A percentile compares a stretch with the other conserved stretches of the same genome.
Evolutionary conservation across 64 coral and sea anemone species (phyloP).

Genomic region (Stichodactyla mertensii): DNA sequence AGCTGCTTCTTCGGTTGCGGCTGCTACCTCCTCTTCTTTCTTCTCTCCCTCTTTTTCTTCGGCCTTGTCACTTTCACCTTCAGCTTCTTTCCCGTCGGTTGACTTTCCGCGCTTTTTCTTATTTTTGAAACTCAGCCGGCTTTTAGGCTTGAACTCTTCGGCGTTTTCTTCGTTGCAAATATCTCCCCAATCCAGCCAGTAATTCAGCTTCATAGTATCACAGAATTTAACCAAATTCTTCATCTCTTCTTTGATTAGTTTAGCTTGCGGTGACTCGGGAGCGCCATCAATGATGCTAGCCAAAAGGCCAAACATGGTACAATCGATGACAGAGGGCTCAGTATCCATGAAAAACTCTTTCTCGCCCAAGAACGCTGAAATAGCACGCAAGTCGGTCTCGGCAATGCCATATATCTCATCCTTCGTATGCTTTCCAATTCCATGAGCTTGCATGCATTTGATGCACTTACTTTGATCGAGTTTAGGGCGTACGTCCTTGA

Average conservation of each 20-base stretch:
- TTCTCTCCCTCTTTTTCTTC: slow-evolving; percentile 45
- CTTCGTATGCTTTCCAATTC: slow-evolving; percentile 85
- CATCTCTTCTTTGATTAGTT: slow-evolving; percentile 76
- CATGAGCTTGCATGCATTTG: slow-evolving; percentile 94
- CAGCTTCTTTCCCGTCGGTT: slow-evolving; percentile 41
- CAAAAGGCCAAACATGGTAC: slow-evolving; percentile 92
- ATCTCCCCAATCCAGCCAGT: slow-evolving; percentile 86
- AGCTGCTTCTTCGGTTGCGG: slow-evolving; percentile 29
- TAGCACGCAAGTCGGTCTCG: slow-evolving; percentile 71
- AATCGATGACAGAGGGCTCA: slow-evolving; percentile 82
- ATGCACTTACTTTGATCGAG: slow-evolving; percentile 96
- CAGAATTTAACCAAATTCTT: slow-evolving; percentile 78
- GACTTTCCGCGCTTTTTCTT: slow-evolving; percentile 68
- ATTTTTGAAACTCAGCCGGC: slow-evolving; percentile 76
- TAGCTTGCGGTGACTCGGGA: slow-evolving; percentile 69
- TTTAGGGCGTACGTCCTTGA: slow-evolving; percentile 81
- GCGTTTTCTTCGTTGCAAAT: slow-evolving; percentile 83
- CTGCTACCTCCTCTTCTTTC: slow-evolving; percentile 48
- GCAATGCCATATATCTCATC: slow-evolving; percentile 93
- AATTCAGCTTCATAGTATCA: slow-evolving; percentile 88
- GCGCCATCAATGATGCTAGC: slow-evolving; percentile 78
- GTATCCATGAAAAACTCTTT: slow-evolving; percentile 94
- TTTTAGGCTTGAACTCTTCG: slow-evolving; percentile 78
- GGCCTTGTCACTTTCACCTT: slow-evolving; percentile 41
- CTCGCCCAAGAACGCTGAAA: slow-evolving; percentile 65